These are phyloP conservation scores for Chelidonichthys spinosus DNA, from an alignment of 2,797 vertebrate genomes.

Conservation along the genomic window DNA sequence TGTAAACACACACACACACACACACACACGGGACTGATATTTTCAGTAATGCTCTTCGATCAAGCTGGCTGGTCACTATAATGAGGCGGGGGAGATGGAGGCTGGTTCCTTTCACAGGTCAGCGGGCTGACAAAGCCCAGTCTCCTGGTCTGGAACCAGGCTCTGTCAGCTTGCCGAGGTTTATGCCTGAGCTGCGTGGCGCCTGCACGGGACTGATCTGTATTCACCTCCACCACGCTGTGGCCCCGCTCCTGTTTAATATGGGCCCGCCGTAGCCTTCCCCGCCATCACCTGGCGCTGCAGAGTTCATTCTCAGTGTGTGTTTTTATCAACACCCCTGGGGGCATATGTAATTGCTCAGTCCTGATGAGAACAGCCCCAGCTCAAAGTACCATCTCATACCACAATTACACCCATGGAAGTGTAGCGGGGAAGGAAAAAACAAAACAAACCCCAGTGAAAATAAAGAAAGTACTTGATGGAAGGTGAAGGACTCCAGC, in stretches of 20 bases:
- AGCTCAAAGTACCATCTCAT: constrained; percentile 69
- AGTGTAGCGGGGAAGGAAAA: constrained; percentile 1
- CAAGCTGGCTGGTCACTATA: constrained; percentile 55
- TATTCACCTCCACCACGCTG: constrained; percentile 54
- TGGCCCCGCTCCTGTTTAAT: constrained; percentile 66
- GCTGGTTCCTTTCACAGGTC: constrained; percentile 73
- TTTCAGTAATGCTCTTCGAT: constrained; percentile 58
- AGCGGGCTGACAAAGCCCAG: constrained; percentile 60
- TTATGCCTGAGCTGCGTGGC: constrained; percentile 26
- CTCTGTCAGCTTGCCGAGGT: constrained; percentile 37
- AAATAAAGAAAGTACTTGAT: constrained; percentile 46
- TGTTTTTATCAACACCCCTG: constrained; percentile 71
- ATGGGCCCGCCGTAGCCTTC: constrained; percentile 57
- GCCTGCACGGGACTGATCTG: constrained; percentile 50
- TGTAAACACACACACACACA: background rate
- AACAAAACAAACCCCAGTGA: background rate
- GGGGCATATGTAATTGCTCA: constrained; percentile 74
- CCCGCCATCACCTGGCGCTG: constrained; percentile 63
- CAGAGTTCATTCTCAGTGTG: constrained; percentile 66
- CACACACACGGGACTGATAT: constrained; percentile 35
- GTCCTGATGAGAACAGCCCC: constrained; percentile 70
- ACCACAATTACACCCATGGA: constrained; percentile 57
- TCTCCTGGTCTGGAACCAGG: constrained; percentile 36
- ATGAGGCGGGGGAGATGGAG: constrained; percentile 66
- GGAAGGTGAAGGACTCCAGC: constrained; percentile 47